Conservation (phyloP, 2,797 vertebrate species). For the Bufotes viridis region DNA sequence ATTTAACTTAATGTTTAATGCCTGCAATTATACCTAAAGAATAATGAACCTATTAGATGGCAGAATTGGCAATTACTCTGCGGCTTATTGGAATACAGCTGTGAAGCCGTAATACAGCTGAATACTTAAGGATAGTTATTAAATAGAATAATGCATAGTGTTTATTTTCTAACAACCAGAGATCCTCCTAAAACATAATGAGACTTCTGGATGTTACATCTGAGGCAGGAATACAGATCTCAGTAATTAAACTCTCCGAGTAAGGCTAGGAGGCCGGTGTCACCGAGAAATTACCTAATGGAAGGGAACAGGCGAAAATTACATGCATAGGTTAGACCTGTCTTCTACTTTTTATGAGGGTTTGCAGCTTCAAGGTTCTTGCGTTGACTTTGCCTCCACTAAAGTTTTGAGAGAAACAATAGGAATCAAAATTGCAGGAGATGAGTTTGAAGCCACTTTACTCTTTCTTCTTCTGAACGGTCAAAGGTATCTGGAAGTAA, state of each 20-base stretch:
- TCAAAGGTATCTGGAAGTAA: no score
- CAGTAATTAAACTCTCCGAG: not conserved
- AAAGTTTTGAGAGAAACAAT: not conserved
- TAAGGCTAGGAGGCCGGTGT: not conserved
- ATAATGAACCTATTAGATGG: conserved; percentile 85
- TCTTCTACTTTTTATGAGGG: not conserved
- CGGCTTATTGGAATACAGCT: conserved; percentile 82
- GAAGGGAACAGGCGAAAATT: not conserved
- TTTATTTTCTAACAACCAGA: conserved; percentile 78
- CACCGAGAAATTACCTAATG: not conserved
- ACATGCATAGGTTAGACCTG: not conserved
- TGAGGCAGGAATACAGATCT: conserved; percentile 70
- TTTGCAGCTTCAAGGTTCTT: not conserved
- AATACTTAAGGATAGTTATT: conserved; percentile 82
- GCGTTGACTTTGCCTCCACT: not conserved
- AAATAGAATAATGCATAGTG: conserved; percentile 79
- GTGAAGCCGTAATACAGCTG: conserved; percentile 78
- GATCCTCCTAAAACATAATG: conserved; percentile 77
- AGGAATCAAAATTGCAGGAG: not conserved
- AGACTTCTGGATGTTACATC: conserved; percentile 74
- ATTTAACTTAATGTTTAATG: conserved; percentile 85
- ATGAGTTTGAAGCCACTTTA: not conserved
- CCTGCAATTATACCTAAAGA: conserved; percentile 85
- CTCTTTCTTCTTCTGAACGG: not conserved
- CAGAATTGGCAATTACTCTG: conserved; percentile 82